Evolutionary conservation across 2,888 invertebrate species (phyloP).

Genomic region (Chymomyza procnemis): DNA sequence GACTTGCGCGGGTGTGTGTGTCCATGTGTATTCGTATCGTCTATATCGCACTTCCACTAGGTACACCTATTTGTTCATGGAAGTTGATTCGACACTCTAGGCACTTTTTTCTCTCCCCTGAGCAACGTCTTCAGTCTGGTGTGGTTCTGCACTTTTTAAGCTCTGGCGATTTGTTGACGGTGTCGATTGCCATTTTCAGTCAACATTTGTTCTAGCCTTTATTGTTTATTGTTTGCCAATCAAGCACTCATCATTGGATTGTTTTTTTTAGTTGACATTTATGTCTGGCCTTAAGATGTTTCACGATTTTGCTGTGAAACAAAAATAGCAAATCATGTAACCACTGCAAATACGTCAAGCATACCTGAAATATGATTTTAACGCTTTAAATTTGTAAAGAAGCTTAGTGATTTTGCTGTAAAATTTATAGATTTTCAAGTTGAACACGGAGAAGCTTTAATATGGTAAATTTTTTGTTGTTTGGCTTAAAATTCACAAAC

Average conservation of each 20-base stretch:
- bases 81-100: background rate
- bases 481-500: too few species aligned
- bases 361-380: too few species aligned
- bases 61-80: background rate
- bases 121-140: background rate
- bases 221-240: background rate
- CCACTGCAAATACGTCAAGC: too few species aligned
- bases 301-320: background rate
- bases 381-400: too few species aligned
- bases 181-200: background rate
- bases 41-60: too few species aligned
- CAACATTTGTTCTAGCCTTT: background rate
- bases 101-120: background rate
- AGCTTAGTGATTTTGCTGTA: too few species aligned
- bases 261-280: background rate
- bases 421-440: too few species aligned
- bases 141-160: background rate
- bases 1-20: background rate
- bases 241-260: background rate
- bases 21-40: too few species aligned
- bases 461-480: too few species aligned
- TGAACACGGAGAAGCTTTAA: too few species aligned
- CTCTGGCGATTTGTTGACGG: background rate
- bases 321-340: too few species aligned
- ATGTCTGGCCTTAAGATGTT: background rate